Base-by-base conservation (phyloP, 2,113 vertebrate species). In the Smithornis capensis region DNA sequence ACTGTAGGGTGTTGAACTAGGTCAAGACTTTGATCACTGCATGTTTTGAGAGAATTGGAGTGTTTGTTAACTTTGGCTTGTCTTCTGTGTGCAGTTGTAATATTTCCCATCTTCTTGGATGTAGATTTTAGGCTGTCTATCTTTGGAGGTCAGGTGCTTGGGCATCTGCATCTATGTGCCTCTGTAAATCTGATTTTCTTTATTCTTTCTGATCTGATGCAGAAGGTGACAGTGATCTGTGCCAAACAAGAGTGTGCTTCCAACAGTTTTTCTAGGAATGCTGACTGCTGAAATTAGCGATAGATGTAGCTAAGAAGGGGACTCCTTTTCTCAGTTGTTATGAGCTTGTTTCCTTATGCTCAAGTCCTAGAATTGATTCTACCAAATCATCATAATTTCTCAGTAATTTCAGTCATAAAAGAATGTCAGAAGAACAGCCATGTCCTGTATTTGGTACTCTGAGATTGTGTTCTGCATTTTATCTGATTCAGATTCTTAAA, bases 161-260 rank as follows among this genome's bases (percentile, higher is more conserved):
- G 52, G 11, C 44, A 40, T 35, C 33, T 68, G 6, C 12, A 19
- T 77, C 59, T 94, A 53, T 44, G 29, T 81, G 50, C 52, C 35
- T 64, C 45, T 79, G 12, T 38, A 44, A 62, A 31, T 47, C 38
- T 71, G 29, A 18, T 82, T 52, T 5, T 47, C 33, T 77, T 29
- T 55, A 10, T 59, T 79, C 44, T 28, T 63, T 47, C 24, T 42
- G 16, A 25, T 73, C 14, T 1, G 14, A 8, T 84, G 24, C 42
- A 52, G 52, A 52, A 29, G 22, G 8, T 55, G 50, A 44, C 16
- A 13, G 9, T 50, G 42, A 9, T 0, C 14, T 17, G 25, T 55
- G 38, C n/a, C 37, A 70, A 83, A 62, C 8, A 45, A 5, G 14
- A 52, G 28, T 1, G 0, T 0, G 0, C 17, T 89, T 89, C 49